phyloP scores from a whole-genome alignment of 2,888 invertebrate genomes.

The Sarcophaga caerulescens region DNA sequence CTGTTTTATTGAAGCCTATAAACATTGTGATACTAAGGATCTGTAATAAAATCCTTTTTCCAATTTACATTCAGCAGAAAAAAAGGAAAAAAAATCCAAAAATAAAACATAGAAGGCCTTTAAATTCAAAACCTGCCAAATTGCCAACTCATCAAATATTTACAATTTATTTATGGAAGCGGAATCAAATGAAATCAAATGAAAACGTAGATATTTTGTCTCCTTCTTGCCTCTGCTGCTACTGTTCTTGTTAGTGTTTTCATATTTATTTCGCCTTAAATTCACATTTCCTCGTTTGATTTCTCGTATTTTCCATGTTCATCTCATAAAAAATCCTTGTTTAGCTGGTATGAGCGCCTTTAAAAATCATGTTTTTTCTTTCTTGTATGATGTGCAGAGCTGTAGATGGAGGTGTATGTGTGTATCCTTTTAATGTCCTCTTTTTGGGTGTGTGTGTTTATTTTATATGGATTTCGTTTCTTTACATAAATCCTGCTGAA shows the following conservation, averaged over 20 bases:
- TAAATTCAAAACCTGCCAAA: not conserved
- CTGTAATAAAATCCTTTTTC: not conserved
- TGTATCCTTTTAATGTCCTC: not conserved
- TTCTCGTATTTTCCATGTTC: too few relatives aligned
- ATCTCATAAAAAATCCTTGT: too few relatives aligned
- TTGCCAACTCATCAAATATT: slow-evolving; percentile 39
- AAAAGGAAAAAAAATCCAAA: not conserved
- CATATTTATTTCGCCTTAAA: slow-evolving; percentile 27
- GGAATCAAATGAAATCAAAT: not conserved
- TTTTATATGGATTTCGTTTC: not conserved
- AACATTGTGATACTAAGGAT: too few relatives aligned
- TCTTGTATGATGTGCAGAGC: too few relatives aligned
- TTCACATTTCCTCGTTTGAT: too few relatives aligned
- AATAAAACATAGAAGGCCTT: slow-evolving; percentile 5
- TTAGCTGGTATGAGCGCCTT: too few relatives aligned
- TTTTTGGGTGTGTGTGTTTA: not conserved
- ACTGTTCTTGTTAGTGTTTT: not conserved
- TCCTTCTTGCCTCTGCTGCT: not conserved
- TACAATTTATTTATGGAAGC: slow-evolving; percentile 36
- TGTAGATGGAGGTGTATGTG: not conserved
- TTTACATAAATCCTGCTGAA: slow-evolving; percentile 1
- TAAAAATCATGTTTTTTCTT: too few relatives aligned
- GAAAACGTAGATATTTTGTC: not conserved
- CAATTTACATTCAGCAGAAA: not conserved
- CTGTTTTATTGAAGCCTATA: too few relatives aligned